Conservation (phyloP, 2,888 invertebrate genomes). For the Eutolmus rufibarbis region DNA sequence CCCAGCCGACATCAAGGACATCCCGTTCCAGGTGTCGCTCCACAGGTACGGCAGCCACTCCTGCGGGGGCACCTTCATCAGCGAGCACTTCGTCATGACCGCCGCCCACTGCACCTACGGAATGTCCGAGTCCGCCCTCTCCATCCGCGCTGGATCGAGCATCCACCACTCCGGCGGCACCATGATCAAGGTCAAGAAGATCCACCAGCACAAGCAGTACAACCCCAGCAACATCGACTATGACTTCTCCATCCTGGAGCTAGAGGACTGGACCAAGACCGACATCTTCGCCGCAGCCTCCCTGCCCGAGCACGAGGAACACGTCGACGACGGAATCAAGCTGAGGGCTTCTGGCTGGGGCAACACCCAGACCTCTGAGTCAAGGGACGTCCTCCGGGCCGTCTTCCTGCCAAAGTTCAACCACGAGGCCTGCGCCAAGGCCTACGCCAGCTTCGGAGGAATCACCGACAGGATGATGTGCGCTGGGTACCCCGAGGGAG, state of each 20-base stretch:
- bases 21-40: constrained; percentile 64
- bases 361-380: constrained; percentile 53
- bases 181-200: constrained; percentile 53
- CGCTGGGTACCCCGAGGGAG: constrained; percentile 53
- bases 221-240: constrained; percentile 59
- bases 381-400: constrained; percentile 51
- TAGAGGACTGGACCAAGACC: constrained; percentile 52
- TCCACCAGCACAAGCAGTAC: constrained; percentile 58
- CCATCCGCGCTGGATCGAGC: constrained; percentile 61
- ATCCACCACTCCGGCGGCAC: constrained; percentile 57
- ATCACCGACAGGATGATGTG: constrained; percentile 58
- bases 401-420: constrained; percentile 55
- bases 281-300: constrained; percentile 51
- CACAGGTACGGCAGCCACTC: constrained; percentile 57
- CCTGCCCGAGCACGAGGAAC: constrained; percentile 51
- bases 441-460: constrained; percentile 50
- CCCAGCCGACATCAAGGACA: constrained; percentile 57
- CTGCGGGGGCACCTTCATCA: constrained; percentile 63
- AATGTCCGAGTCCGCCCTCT: constrained; percentile 37
- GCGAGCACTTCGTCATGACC: constrained; percentile 58
- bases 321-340: constrained; percentile 53
- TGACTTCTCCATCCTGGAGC: constrained; percentile 61
- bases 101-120: constrained; percentile 62
- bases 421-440: constrained; percentile 51
- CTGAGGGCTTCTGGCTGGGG: constrained; percentile 60